A percentile compares a stretch with the other conserved stretches of the same genome.
Evolutionary conservation across 53 echinoderm and acorn worm genomes (phyloP).

Genomic region (Patiria pectinifera): DNA sequence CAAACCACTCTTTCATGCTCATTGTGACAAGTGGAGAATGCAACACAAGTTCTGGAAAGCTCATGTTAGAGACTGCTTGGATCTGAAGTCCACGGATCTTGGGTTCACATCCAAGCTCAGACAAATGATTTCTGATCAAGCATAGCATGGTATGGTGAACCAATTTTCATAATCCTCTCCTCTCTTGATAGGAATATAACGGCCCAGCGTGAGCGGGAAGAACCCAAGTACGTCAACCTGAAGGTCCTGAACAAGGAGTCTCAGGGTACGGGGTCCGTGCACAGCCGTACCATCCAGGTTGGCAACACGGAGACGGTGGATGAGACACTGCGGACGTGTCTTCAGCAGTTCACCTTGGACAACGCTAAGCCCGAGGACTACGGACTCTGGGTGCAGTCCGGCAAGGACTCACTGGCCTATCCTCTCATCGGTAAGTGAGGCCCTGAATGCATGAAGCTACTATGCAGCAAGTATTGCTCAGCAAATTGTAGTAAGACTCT

Average conservation of each 20-base stretch:
- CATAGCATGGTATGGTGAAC: too few relatives aligned
- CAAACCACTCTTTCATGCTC: too few relatives aligned
- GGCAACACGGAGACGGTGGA: constrained; percentile 71
- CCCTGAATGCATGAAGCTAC: too few relatives aligned
- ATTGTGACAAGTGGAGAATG: too few relatives aligned
- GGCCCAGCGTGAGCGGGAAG: constrained; percentile 80
- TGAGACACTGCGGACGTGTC: constrained; percentile 75
- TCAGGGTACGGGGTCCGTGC: constrained; percentile 16
- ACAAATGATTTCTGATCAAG: too few relatives aligned
- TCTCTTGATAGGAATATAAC: constrained; percentile 72
- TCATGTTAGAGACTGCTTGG: too few relatives aligned
- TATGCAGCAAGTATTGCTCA: too few relatives aligned
- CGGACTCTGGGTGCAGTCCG: constrained; percentile 96
- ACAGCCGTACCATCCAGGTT: constrained; percentile 79
- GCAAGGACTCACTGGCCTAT: constrained; percentile 85
- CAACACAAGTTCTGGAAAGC: too few relatives aligned
- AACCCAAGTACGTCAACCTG: constrained; percentile 75
- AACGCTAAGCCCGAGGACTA: constrained; percentile 72
- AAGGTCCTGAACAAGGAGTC: constrained; percentile 81
- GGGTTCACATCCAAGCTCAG: too few relatives aligned
- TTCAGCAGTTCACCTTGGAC: constrained; percentile 82
- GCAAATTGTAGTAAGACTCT: too few relatives aligned
- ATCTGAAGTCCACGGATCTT: too few relatives aligned
- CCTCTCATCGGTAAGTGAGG: constrained; percentile 91
- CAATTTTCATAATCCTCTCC: too few relatives aligned